Evolutionary conservation across 2,113 vertebrate species (phyloP).

Genomic region (Hylia prasina): DNA sequence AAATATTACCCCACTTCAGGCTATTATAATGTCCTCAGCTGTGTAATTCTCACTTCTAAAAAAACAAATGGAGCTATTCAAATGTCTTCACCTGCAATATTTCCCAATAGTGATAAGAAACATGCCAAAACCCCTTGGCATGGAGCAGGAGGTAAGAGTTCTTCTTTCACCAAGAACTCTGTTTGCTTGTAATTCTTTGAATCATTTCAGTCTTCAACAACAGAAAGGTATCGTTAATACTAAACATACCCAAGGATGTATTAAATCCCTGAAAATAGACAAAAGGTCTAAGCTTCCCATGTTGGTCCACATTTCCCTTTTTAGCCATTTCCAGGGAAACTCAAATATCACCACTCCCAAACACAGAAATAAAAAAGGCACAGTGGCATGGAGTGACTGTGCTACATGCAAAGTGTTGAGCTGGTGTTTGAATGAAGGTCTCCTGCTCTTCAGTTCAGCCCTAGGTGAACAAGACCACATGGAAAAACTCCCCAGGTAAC

Average conservation of each 20-base stretch:
- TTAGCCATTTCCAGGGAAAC: fast-evolving
- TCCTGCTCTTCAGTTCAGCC: neutral
- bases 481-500: neutral
- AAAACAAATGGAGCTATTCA: neutral
- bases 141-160: no score
- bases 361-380: neutral
- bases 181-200: neutral
- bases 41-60: neutral
- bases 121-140: neutral
- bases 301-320: neutral
- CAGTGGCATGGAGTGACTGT: neutral
- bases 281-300: neutral
- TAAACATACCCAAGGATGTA: neutral
- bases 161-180: neutral
- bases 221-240: neutral
- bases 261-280: neutral
- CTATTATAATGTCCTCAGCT: neutral
- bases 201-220: neutral
- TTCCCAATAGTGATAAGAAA: neutral
- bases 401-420: neutral
- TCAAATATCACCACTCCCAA: neutral
- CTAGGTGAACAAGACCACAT: neutral
- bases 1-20: neutral
- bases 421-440: neutral
- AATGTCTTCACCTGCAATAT: neutral